Evolutionary conservation across 2,797 vertebrate genomes (phyloP).

Genomic region (Cyclopterus lumpus): DNA sequence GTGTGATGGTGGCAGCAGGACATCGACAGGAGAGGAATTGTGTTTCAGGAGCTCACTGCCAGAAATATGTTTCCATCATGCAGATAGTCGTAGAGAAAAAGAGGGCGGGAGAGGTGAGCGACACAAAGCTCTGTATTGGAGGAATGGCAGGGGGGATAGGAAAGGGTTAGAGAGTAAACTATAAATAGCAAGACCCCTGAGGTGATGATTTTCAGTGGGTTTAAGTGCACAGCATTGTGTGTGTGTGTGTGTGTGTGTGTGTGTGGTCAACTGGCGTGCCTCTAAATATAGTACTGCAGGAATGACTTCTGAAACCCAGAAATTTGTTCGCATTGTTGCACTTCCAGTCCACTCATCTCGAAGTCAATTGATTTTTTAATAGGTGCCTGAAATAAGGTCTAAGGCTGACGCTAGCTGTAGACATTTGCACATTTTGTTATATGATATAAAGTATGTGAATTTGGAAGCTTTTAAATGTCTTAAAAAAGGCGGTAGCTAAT

Average conservation of each 20-base stretch:
- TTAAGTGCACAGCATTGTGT: slow-evolving; percentile 39
- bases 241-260: slow-evolving; percentile 11
- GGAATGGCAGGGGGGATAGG: slow-evolving; percentile 28
- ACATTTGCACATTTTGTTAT: neutral
- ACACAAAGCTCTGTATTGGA: slow-evolving; percentile 26
- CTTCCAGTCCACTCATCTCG: neutral
- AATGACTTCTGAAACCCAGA: neutral
- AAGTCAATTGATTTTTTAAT: neutral
- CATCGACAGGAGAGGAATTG: slow-evolving; percentile 72
- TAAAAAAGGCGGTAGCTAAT: too few species aligned
- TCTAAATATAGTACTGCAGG: slow-evolving; percentile 4
- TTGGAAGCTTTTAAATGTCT: too few species aligned
- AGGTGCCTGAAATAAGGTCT: neutral
- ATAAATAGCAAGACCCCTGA: slow-evolving; percentile 63
- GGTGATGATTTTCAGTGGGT: slow-evolving; percentile 53
- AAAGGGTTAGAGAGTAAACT: slow-evolving; percentile 58
- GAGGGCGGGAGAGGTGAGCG: slow-evolving; percentile 13
- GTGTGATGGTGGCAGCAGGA: slow-evolving; percentile 62
- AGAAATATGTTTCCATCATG: slow-evolving; percentile 66
- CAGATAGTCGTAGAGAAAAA: slow-evolving; percentile 39
- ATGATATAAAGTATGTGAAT: neutral
- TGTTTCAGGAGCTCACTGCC: slow-evolving; percentile 63
- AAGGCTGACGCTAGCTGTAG: neutral
- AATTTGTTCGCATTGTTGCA: neutral
- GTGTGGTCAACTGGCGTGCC: slow-evolving; percentile 40